Evolutionary conservation across 2,113 vertebrate species (phyloP), one percentile per base, ranked within the genome.

Genomic region (Lycaon pictus): DNA sequence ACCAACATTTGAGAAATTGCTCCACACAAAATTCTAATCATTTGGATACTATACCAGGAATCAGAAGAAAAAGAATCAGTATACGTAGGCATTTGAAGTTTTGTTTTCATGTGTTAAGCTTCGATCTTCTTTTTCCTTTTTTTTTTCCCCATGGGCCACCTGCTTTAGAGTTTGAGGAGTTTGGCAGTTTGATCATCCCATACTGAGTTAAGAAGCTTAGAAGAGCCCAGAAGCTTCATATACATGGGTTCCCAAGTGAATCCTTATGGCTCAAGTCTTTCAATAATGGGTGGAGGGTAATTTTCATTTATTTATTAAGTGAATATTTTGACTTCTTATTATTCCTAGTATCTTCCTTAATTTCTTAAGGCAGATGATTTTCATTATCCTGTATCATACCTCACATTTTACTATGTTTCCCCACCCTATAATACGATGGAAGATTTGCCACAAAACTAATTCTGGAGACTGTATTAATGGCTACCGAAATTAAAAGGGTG

Each of bases 361-460:
- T 94, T 53, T 80, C 29, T 83, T 20, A 95, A 90, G 56, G 22
- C 7, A 77, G 11, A 88, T 43, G 20, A 17, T 83, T 93, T 97
- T 43, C 29, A n/a, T 87, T 55, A 55, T 55, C 25, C 23, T 43
- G 4, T 56, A 37, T 37, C 23, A 67, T 15, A 81, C 6, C 2
- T 2, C 16, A 67, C 15, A 53, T 2, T n/a, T 65, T 7, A 23
- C 53, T 81, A 10, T 71, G 23, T 86, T 22, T 80, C 19, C 7
- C 27, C 4, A 48, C 5, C 16, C 19, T 25, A 11, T 55, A 85
- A 13, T 55, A 3, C 85, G 20, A 12, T 56, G 2, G 20, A 84
- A 77, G 17, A 32, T 3, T 53, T 48, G 17, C 3, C 27, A 63
- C 27, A 88, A 53, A 84, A 56, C 23, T 48, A 35, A 58, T 63